Conservation (phyloP, 2,888 invertebrate species). For the Agriotes lineatus region DNA sequence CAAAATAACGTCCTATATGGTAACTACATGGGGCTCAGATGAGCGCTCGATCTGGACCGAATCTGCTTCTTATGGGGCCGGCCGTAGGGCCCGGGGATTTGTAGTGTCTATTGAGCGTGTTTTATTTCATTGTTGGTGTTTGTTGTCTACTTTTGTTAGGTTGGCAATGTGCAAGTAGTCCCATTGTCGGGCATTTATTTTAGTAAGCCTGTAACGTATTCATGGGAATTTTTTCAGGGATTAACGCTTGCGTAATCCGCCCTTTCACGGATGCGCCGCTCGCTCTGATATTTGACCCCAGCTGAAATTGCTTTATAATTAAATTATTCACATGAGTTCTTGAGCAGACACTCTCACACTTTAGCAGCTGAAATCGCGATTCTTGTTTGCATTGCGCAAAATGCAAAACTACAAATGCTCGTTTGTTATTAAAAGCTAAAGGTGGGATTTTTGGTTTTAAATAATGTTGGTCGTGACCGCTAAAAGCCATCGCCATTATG, state of each 20-base stretch:
- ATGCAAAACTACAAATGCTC: no score
- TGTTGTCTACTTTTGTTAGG: slow-evolving; percentile 66
- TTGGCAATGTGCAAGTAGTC: slow-evolving; percentile 66
- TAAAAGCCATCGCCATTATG: no score
- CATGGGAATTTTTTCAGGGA: slow-evolving; percentile 64
- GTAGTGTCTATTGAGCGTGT: slow-evolving; percentile 67
- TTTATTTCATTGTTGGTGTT: slow-evolving; percentile 67
- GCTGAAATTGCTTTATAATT: slow-evolving; percentile 54
- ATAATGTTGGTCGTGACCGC: no score
- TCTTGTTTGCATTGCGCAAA: no score
- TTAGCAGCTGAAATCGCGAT: no score
- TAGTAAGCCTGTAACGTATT: slow-evolving; percentile 65
- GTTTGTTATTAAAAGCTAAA: no score
- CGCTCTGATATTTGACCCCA: slow-evolving; percentile 49
- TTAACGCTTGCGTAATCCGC: slow-evolving; percentile 61
- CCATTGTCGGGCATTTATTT: slow-evolving; percentile 66
- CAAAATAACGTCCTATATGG: slow-evolving; percentile 57
- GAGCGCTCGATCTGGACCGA: slow-evolving; percentile 60
- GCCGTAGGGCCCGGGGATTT: no score
- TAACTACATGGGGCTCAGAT: slow-evolving; percentile 62
- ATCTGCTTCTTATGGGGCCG: no score
- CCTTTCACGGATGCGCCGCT: slow-evolving; percentile 52
- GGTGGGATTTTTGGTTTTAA: no score
- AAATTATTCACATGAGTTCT: slow-evolving; percentile 43
- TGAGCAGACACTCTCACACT: background rate